Percentiles rank a stretch among this genome's conserved stretches.
Evolutionary conservation across 2,113 vertebrate species (phyloP).

Genomic region (Poeciliopsis retropinna): DNA sequence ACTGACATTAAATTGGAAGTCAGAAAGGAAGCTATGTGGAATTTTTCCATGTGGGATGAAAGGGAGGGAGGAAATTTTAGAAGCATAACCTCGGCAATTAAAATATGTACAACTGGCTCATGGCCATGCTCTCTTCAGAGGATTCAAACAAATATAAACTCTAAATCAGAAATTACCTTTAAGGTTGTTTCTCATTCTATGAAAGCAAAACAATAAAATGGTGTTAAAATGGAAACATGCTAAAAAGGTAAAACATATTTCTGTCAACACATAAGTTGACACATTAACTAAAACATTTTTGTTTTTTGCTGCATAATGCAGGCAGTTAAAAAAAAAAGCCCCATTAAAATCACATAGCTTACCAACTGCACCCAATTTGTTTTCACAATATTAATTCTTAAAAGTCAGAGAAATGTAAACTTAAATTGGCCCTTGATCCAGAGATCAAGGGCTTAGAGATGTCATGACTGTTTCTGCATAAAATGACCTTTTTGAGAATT

Average conservation of each 20-base stretch:
- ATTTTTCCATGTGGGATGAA: slow-evolving; percentile 51
- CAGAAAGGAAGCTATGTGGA: slow-evolving; percentile 50
- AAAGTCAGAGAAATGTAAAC: slow-evolving; percentile 43
- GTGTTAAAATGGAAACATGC: slow-evolving; percentile 6
- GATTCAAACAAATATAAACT: slow-evolving; percentile 15
- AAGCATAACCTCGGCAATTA: not conserved
- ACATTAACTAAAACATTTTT: slow-evolving; percentile 1
- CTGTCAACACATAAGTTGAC: slow-evolving; percentile 1
- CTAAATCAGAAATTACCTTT: not conserved
- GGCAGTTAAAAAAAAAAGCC: slow-evolving; percentile 13
- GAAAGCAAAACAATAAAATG: not conserved
- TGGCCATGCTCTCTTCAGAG: slow-evolving; percentile 6
- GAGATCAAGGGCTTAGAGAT: slow-evolving; percentile 13
- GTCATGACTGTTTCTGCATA: slow-evolving; percentile 34
- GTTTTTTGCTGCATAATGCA: slow-evolving; percentile 15
- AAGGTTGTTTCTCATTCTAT: not conserved
- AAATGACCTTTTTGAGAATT: slow-evolving; percentile 19
- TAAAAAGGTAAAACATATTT: slow-evolving; percentile 16
- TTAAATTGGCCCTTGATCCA: not conserved
- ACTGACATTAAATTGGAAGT: slow-evolving; percentile 60
- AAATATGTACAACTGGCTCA: slow-evolving; percentile 17
- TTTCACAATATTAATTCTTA: slow-evolving; percentile 68
- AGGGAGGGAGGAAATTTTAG: slow-evolving; percentile 41
- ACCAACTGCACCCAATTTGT: slow-evolving; percentile 54
- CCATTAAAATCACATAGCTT: slow-evolving; percentile 53